A percentile compares a stretch with the other conserved stretches of the same genome.
phyloP scores from a whole-genome alignment of 2,113 vertebrate species.

The Struthidea cinerea region DNA sequence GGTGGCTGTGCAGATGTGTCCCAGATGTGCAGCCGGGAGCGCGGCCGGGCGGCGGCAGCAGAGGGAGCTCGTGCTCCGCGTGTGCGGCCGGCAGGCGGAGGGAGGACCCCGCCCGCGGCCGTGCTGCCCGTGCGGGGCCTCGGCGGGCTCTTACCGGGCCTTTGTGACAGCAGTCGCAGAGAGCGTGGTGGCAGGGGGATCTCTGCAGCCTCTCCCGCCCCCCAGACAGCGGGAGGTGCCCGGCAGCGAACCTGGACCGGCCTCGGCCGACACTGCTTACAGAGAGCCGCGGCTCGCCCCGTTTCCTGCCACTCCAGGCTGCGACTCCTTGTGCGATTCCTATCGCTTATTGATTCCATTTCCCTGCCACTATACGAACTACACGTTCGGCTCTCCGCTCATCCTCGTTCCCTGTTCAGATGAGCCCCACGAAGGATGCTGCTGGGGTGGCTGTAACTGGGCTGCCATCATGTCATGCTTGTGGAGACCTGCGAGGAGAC shows the following conservation, averaged over 20 bases:
- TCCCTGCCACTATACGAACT: neutral
- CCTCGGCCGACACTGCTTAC: neutral
- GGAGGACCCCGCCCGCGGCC: neutral
- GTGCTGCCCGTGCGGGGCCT: neutral
- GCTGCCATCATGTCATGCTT: fast-evolving
- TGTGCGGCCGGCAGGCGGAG: neutral
- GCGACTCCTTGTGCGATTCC: neutral
- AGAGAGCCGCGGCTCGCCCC: neutral
- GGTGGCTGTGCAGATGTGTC: neutral
- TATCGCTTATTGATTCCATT: neutral
- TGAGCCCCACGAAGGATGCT: neutral
- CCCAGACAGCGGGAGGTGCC: neutral
- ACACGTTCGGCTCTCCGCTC: fast-evolving
- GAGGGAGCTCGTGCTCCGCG: neutral
- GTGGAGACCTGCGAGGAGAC: fast-evolving
- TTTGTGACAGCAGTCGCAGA: neutral
- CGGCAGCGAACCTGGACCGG: neutral
- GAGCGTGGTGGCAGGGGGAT: neutral
- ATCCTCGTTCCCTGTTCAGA: neutral
- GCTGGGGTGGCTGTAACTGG: neutral
- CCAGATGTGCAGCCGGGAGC: neutral
- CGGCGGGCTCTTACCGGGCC: neutral
- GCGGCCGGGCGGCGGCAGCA: neutral
- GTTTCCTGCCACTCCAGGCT: neutral
- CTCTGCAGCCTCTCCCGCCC: neutral